Evolutionary conservation across 2,797 vertebrate species (phyloP), one percentile per base, ranked within the genome.

Genomic region (Sebastes minor): DNA sequence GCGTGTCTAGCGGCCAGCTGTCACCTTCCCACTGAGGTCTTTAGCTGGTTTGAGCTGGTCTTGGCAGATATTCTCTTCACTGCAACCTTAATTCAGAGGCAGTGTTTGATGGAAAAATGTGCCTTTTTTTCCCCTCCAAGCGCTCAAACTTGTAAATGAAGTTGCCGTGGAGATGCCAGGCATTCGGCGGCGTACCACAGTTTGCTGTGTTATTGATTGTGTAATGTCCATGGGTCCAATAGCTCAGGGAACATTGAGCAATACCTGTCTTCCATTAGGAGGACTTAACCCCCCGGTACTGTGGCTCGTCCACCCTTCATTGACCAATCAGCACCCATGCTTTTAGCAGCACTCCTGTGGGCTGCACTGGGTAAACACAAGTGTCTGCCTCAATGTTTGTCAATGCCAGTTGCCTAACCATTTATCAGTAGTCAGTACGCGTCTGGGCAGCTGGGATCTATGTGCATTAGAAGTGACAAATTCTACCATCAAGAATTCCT

Each of bases 331-430:
- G 90, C 84, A 78, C 56, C 63, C 92, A 94, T 92, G 95, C 96
- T 95, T 96, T 96, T 96, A 96, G 94, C 91, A 84, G 91, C 83
- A 77, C 92, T 94, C 86, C 92, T 94, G 87, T 82, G 81, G 87
- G 85, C 90, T 87, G 91, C 83, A 6, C 92, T 95, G 75, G 93
- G 93, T 91, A 96, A 96, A 96, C 95, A 96, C 64, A 87, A 69
- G 87, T 90, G 92, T 93, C 91, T 94, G 93, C 90, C 86, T 89
- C 94, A 94, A 78, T 96, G 94, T 96, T 96, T 96, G 95, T 95
- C 92, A 92, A 86, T 59, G 92, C 86, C 91, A 88, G 94, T 96
- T 96, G 93, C 94, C 89, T 90, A 95, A 96, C 93, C 92, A 95
- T 96, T 96, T 96, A 95, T 96, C 95, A 94, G 94, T 72, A 83